phyloP scores from a whole-genome alignment of 1,140 invertebrate species.

The Araneus ventricosus region DNA sequence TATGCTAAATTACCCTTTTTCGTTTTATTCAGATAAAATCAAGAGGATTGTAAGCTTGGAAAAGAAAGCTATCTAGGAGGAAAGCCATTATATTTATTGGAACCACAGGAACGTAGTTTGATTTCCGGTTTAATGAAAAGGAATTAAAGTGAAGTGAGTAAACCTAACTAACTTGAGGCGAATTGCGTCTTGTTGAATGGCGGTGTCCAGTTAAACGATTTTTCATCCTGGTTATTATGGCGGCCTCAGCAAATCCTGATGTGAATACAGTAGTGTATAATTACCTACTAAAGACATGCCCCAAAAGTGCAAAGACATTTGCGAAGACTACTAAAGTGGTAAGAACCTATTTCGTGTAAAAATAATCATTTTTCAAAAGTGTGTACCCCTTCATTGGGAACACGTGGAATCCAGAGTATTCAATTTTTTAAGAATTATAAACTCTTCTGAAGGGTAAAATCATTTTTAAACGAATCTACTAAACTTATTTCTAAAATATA shows the following conservation, averaged over 20 bases:
- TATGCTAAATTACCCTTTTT: too few relatives aligned
- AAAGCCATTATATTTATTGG: too few relatives aligned
- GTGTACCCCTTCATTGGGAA: background rate
- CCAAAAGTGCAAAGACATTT: slow-evolving; percentile 45
- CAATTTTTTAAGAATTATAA: background rate
- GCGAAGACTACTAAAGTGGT: slow-evolving; percentile 24
- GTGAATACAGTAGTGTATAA: slow-evolving; percentile 47
- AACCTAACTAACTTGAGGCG: background rate
- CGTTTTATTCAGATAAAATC: too few relatives aligned
- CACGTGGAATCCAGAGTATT: slow-evolving; percentile 20
- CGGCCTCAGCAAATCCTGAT: background rate
- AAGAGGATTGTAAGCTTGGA: too few relatives aligned
- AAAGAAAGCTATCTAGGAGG: too few relatives aligned
- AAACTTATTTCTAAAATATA: too few relatives aligned
- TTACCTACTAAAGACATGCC: slow-evolving; percentile 29
- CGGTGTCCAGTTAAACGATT: background rate
- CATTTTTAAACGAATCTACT: background rate
- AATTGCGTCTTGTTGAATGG: background rate
- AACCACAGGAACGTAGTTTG: too few relatives aligned
- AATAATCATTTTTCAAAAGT: background rate
- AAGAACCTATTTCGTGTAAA: background rate
- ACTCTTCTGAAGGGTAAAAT: background rate
- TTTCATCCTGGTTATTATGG: background rate
- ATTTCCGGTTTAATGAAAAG: too few relatives aligned
- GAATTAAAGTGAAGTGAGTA: background rate